Evolutionary conservation across 2,113 vertebrate species (phyloP), one percentile per base, ranked within the genome.

Genomic region (Muntiacus muntjak): DNA sequence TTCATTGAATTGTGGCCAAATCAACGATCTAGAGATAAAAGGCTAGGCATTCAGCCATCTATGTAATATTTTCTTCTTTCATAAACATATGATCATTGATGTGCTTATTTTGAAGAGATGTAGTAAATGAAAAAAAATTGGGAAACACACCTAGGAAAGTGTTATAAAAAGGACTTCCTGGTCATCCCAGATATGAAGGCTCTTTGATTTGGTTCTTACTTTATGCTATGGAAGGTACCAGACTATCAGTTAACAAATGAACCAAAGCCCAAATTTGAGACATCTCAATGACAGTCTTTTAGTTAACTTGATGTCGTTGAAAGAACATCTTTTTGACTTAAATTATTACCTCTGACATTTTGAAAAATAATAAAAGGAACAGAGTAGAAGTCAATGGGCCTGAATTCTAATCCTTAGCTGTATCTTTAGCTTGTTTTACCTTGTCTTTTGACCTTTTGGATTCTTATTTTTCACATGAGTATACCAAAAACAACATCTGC

Each of bases 401-500:
- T 97, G 95, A 36, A 94, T 98, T 97, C 91, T 97, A 97, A 97
- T 97, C 97, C 67, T 94, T 95, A 94, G 82, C 64, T 96, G 16
- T 98, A 83, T 95, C 58, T 95, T 94, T 94, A 96, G 97, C 95
- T 97, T 95, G 5, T 94, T 98, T 98, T 96, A 98, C 50, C 86
- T 83, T 83, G n/a, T 95, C 94, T 97, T 97, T 98, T 97, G 96
- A 98, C 98, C 97, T 98, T 98, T 97, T 87, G n/a, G 43, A 94
- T 92, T 86, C 74, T 93, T 97, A 97, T 97, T 98, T 98, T 98
- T 97, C 86, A 89, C 82, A 94, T 97, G 94, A 97, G 55, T 95
- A 98, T 97, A 97, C 93, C 83, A 88, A 98, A 98, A 98, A 98
- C 98, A 98, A 97, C 98, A 98, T 98, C 97, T 98, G 97, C 89